Evolutionary conservation across 1,140 invertebrate species (phyloP).

Genomic region (Drosophila jambulina): DNA sequence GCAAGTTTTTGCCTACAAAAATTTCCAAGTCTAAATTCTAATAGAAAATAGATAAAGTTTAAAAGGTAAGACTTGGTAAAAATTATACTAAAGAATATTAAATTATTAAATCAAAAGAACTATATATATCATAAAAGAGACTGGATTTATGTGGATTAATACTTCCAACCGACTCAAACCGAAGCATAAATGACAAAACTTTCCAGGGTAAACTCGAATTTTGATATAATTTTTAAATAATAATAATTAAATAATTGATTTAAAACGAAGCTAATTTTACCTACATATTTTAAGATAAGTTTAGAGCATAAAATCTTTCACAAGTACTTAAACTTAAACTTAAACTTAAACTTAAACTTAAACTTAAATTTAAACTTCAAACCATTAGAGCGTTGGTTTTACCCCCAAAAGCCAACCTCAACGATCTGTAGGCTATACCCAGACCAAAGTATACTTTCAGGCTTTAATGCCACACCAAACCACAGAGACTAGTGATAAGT

Average conservation of each 20-base stretch:
- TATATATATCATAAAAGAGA: not conserved
- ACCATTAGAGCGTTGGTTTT: not conserved
- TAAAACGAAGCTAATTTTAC: not conserved
- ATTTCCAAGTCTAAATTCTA: not conserved
- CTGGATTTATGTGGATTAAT: not conserved
- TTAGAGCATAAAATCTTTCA: not conserved
- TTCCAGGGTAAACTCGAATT: not conserved
- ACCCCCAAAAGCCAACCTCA: not conserved
- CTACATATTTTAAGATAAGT: not conserved
- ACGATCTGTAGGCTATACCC: rapidly evolving
- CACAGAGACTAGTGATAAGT: too few relatives aligned
- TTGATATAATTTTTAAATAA: not conserved
- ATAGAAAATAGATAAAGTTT: too few relatives aligned
- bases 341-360: too few relatives aligned
- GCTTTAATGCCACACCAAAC: not conserved
- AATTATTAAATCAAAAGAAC: not conserved
- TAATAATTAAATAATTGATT: too few relatives aligned
- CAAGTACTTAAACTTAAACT: too few relatives aligned
- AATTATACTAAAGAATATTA: too few relatives aligned
- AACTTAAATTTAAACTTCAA: too few relatives aligned
- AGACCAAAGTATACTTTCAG: not conserved
- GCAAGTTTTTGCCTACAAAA: not conserved
- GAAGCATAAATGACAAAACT: too few relatives aligned
- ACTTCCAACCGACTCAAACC: too few relatives aligned
- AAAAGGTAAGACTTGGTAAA: too few relatives aligned